A percentile compares a stretch with the other conserved stretches of the same genome.
These are phyloP conservation scores for Leucoma salicis DNA, from an alignment of 2,888 invertebrate species.

Conservation along the genomic window DNA sequence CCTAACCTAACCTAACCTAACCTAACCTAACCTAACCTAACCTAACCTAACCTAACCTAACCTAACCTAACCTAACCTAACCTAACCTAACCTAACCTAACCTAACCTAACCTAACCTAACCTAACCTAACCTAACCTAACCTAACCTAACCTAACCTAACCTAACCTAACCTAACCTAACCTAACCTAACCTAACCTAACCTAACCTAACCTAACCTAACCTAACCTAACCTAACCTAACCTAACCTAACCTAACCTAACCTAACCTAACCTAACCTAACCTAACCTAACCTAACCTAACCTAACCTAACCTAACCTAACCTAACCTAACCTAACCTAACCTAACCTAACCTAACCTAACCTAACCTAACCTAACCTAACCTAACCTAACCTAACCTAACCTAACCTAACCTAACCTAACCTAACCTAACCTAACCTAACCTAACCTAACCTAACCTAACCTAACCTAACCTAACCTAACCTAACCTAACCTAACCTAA, in stretches of 20 bases:
- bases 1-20: slow-evolving; percentile 11
- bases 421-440: slow-evolving; percentile 8
- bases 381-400: slow-evolving; percentile 8
- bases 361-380: slow-evolving; percentile 10
- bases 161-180: slow-evolving; percentile 10
- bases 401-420: slow-evolving; percentile 8
- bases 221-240: slow-evolving; percentile 10
- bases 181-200: slow-evolving; percentile 10
- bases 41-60: slow-evolving; percentile 11
- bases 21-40: slow-evolving; percentile 11
- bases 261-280: slow-evolving; percentile 10
- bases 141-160: slow-evolving; percentile 10
- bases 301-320: slow-evolving; percentile 10
- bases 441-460: slow-evolving; percentile 8
- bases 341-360: slow-evolving; percentile 10
- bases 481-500: slow-evolving; percentile 8
- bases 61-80: slow-evolving; percentile 9
- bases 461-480: slow-evolving; percentile 8
- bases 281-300: slow-evolving; percentile 10
- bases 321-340: slow-evolving; percentile 10
- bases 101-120: slow-evolving; percentile 9
- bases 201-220: slow-evolving; percentile 10
- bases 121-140: slow-evolving; percentile 10
- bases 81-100: slow-evolving; percentile 9
- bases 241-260: slow-evolving; percentile 10